Evolutionary conservation across 2,113 vertebrate species (phyloP), one percentile per base, ranked within the genome.

Genomic region (Clupea harengus): DNA sequence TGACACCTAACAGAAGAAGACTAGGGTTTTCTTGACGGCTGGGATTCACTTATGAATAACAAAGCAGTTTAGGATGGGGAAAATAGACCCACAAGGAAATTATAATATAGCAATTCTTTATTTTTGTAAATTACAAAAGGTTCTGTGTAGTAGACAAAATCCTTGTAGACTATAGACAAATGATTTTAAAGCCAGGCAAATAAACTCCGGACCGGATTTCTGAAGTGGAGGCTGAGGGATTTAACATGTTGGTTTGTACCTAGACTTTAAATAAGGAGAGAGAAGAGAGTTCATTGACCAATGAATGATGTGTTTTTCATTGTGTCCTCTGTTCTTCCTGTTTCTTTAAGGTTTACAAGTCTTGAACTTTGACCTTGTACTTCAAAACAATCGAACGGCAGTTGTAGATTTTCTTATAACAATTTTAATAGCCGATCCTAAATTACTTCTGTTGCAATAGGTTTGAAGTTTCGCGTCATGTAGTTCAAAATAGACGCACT

Each of bases 1-100:
- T 85, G 89, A 91, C 87, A 82, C 83, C 86, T 78, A 39, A 81
- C 57, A 32, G 89, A 87, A 83, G 82, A 84, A 49, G 82, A 83
- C 44, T 80, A 84, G 82, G 39, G 45, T 75, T 86, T 87, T 86
- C 88, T 83, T 78, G 78, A 88, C 57, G 87, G 85, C 90, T 90
- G 87, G 83, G 87, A 92, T 91, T 91, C 89, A 93, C 85, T 85
- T 90, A 85, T 89, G 87, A 91, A 81, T 20, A 84, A n/a, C 83
- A 80, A 75, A 45, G 83, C 81, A 75, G 28, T 86, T 85, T 85
- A 60, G 83, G 25, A 6, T 46, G 18, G 82, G 39, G 44, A 44
- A 52, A 87, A 52, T 80, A 87, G 84, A 82, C 60, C 82, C 83
- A 83, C 50, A 47, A 47, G 81, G 25, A 72, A 72, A 28, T 72